Conservation (phyloP, 2,797 vertebrate species). For the Molossus molossus region DNA sequence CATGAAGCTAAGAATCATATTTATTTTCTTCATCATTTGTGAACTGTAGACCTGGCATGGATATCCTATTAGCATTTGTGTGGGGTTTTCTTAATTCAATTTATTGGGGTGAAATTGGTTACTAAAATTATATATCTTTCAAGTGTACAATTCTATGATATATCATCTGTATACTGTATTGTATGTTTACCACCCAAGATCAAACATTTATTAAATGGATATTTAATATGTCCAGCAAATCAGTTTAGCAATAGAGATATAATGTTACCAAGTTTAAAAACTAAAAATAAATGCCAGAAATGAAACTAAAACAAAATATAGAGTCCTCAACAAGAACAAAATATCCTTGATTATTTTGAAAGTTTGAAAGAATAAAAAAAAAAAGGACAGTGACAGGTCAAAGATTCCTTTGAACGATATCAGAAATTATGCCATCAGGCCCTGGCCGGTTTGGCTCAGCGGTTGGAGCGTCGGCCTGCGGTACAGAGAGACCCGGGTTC, state of each 20-base stretch:
- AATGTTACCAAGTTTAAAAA: constrained; percentile 13
- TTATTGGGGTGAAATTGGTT: background rate
- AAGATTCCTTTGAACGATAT: constrained; percentile 38
- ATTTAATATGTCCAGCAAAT: background rate
- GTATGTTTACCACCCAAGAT: background rate
- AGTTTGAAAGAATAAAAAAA: constrained; percentile 29
- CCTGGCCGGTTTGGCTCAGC: no score
- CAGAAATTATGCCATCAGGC: constrained; percentile 18
- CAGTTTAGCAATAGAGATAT: constrained; percentile 8
- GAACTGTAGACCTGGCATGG: constrained; percentile 3
- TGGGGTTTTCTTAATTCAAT: background rate
- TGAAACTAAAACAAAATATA: constrained; percentile 62
- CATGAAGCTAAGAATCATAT: background rate
- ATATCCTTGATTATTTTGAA: background rate
- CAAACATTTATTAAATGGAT: background rate
- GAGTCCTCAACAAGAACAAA: constrained; percentile 42
- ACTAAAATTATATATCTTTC: background rate
- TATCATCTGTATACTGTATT: background rate
- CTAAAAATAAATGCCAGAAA: constrained; percentile 47
- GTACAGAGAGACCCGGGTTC: no score
- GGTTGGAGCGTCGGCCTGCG: no score
- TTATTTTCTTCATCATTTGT: constrained; percentile 39
- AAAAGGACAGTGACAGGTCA: constrained; percentile 20
- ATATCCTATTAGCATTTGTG: background rate
- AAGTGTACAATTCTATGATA: background rate